A percentile compares a stretch with the other conserved stretches of the same genome.
Conservation (phyloP, 1,140 invertebrate genomes). For the Vanessa atalanta region DNA sequence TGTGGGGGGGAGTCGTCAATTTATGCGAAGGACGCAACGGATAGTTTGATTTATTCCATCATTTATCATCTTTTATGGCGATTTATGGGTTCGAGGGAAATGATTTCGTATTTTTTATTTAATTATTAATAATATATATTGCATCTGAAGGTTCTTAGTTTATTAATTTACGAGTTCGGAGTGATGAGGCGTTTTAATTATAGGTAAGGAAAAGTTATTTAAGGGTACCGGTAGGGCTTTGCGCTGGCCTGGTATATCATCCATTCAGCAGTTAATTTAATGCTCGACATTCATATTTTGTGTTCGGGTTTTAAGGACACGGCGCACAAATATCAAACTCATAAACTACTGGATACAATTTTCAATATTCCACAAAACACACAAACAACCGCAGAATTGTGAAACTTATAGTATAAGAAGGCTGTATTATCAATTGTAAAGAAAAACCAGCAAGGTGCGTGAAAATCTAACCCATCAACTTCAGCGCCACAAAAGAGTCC, state of each 20-base stretch:
- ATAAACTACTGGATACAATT: too few relatives aligned
- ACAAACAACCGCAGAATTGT: too few relatives aligned
- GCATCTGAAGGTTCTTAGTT: conserved; percentile 21
- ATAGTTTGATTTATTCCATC: conserved; percentile 53
- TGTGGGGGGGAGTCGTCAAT: conserved; percentile 31
- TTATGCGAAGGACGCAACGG: conserved; percentile 45
- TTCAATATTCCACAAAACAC: too few relatives aligned
- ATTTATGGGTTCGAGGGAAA: conserved; percentile 19
- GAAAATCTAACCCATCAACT: conserved; percentile 22
- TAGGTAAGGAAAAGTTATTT: neutral
- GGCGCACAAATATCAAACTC: neutral
- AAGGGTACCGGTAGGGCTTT: too few relatives aligned
- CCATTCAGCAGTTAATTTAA: too few relatives aligned
- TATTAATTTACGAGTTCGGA: conserved; percentile 10
- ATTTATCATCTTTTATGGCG: conserved; percentile 27
- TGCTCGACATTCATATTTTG: neutral
- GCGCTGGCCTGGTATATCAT: too few relatives aligned
- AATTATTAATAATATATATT: conserved; percentile 35
- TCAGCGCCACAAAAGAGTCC: conserved; percentile 32
- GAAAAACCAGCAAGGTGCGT: conserved; percentile 15
- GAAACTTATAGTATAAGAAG: too few relatives aligned
- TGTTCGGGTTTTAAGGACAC: neutral
- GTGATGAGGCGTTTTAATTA: conserved; percentile 16
- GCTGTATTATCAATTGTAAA: neutral
- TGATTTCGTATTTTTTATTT: conserved; percentile 31